Base-by-base conservation (phyloP, 2,797 vertebrate species). In the Gambusia yucatana region DNA sequence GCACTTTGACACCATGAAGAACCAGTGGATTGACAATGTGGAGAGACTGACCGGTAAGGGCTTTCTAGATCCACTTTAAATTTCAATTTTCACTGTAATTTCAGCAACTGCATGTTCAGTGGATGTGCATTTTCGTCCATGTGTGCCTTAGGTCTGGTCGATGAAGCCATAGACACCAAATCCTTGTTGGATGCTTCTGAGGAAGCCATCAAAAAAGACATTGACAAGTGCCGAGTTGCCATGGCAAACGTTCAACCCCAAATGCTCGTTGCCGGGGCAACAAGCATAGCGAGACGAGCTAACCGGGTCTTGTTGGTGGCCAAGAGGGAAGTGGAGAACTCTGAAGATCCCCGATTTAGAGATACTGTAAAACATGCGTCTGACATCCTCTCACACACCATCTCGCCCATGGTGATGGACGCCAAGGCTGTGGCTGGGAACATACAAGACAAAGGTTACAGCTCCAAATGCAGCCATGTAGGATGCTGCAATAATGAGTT, bases 1-100 rank as follows among this genome's bases (percentile, higher is more conserved):
- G 88, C 98, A 99, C 90, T 99, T 99, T 94, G 98, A 99, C 92
- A 99, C 98, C 78, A 99, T 99, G 98, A 99, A 99, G 95, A 99
- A 99, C 91, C 98, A 99, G 72, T 99, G 98, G 98, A 99, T 99
- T 52, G 98, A 99, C 92, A 99, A 99, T 48, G 96, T 99, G 82
- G 98, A 99, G 89, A 99, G 96, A 95, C 98, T 99, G 94, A 99
- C 98, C 79, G 97, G 98, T 99, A 89, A 85, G 84, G 22, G 43
- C 33, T 77, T 69, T 44, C 3, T 43, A 30, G 28, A 11, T 3
- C 25, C 65, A 14, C 22, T 69, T 43, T n/a, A 69, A 67, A n/a
- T 43, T 4, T 13, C 0, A 3, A 11, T 22, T 28, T 28, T 71
- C 16, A 30, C 30, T 33, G 28, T 17, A 46, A 71, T 44, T 17